phyloP scores from a whole-genome alignment of 2,113 vertebrate species.

The Hepsetus odoe region DNA sequence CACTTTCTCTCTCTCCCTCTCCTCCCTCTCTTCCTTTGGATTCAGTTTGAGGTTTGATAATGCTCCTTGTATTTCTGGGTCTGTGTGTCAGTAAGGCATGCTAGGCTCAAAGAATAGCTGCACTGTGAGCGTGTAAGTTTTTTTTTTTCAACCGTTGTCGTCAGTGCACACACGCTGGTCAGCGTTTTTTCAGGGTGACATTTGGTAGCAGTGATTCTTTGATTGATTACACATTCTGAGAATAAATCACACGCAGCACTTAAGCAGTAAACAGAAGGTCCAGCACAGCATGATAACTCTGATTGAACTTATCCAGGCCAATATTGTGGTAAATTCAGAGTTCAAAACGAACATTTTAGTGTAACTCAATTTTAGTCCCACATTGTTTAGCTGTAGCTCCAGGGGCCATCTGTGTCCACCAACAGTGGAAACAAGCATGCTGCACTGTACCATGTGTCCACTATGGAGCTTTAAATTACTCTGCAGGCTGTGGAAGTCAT shows the following conservation, averaged over 20 bases:
- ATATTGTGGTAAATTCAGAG: neutral
- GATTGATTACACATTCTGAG: neutral
- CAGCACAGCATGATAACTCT: neutral
- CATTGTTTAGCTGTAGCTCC: neutral
- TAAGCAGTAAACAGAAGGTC: neutral
- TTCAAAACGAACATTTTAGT: too few relatives aligned
- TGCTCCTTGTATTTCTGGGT: slow-evolving; percentile 67
- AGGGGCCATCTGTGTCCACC: neutral
- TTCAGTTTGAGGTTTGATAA: slow-evolving; percentile 56
- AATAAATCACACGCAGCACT: neutral
- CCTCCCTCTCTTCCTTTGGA: slow-evolving; percentile 21
- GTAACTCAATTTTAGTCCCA: neutral
- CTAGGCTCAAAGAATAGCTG: slow-evolving; percentile 60
- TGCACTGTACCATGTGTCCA: slow-evolving; percentile 14
- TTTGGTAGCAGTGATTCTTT: neutral
- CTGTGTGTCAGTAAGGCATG: slow-evolving; percentile 70
- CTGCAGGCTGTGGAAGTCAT: slow-evolving; percentile 57
- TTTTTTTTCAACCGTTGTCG: neutral
- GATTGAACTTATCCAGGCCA: neutral
- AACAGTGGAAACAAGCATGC: neutral
- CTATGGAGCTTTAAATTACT: slow-evolving; percentile 54
- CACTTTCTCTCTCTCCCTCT: slow-evolving; percentile 25
- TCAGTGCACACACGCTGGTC: slow-evolving; percentile 5
- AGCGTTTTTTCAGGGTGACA: slow-evolving; percentile 6
- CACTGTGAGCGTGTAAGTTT: slow-evolving; percentile 50